Base-by-base conservation (phyloP, 2,888 invertebrate species). In the Rutpela maculata region DNA sequence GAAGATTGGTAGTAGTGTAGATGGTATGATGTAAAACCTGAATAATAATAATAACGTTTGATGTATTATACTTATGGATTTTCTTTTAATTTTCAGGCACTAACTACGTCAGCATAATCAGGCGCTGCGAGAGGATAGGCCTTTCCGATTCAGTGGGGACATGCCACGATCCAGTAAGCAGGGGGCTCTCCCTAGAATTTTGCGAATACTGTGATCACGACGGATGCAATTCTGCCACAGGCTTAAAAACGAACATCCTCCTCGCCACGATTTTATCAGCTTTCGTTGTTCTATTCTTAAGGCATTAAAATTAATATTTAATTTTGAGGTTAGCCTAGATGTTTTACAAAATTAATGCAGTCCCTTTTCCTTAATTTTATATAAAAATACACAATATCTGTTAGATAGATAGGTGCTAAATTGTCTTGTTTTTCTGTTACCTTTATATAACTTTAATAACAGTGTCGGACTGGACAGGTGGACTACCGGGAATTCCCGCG, bases 171-270 rank as follows among this genome's bases (percentile, higher is more conserved):
- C 87, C 91, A 50, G 91, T 90, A 76, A 90, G 91, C 1, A 89
- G 90, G 70, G 91, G 92, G 82, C 91, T 92, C 82, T 89, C 91
- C 18, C 90, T 92, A 60, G 90, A 92, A 63, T 93, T 92, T 89
- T 95, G 95, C 83, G 92, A 92, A 86, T 93, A 93, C 74, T 95
- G 95, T 86, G 93, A 93, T 75, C 91, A 91, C 38, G 94, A 95
- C 81, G 92, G 93, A 2, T 95, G 95, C 90, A 95, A 95, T 85
- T 90, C 92, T 0, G 93, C 92, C 2, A 87, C 90, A 2, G 87
- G 91, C 12, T 84, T 92, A 63, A 90, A 90, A 80, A 90, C 89
- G 74, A 91, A 91, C 15, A 35, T 81, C 0, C 90, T 92, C 0
- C 83, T 92, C 22, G 83, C 85, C 26, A 75, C 83, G 11, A 69